These are phyloP conservation scores for Drosophila trichaetosa DNA, from an alignment of 2,888 invertebrate species.

Conservation along the genomic window DNA sequence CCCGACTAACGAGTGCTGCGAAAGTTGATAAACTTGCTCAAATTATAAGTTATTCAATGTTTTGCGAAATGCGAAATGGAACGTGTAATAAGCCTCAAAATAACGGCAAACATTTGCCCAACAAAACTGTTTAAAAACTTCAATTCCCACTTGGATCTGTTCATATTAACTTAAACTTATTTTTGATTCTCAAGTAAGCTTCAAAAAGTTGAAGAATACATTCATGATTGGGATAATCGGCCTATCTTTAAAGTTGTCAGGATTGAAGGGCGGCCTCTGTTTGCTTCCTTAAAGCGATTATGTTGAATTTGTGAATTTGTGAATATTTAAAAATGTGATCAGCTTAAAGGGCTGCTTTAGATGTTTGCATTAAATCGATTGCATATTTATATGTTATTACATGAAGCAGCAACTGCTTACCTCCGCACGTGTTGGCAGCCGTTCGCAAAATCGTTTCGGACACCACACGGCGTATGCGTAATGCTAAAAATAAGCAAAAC, in stretches of 20 bases:
- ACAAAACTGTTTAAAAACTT: conserved; percentile 17
- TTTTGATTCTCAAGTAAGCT: neutral
- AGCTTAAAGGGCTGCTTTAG: conserved; percentile 3
- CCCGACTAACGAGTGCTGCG: neutral
- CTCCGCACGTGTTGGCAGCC: conserved; percentile 3
- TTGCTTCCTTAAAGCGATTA: neutral
- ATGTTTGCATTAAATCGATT: conserved; percentile 49
- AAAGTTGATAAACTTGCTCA: conserved; percentile 33
- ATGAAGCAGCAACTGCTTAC: conserved; percentile 26
- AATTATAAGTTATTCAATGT: conserved; percentile 51
- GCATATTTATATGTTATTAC: conserved; percentile 55
- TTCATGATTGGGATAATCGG: neutral
- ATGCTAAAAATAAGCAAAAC: conserved; percentile 74
- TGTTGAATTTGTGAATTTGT: neutral
- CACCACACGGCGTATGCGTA: conserved; percentile 65
- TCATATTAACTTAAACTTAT: neutral
- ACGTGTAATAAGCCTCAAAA: conserved; percentile 48
- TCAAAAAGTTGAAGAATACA: neutral
- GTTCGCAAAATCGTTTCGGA: conserved; percentile 46
- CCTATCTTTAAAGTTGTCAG: neutral
- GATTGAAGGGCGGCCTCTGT: neutral
- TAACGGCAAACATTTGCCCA: conserved; percentile 23
- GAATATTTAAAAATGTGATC: neutral
- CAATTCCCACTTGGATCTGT: neutral
- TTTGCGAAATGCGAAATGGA: conserved; percentile 36